These are phyloP conservation scores for Hypercompe scribonia DNA, from an alignment of 2,888 invertebrate species.

Conservation along the genomic window DNA sequence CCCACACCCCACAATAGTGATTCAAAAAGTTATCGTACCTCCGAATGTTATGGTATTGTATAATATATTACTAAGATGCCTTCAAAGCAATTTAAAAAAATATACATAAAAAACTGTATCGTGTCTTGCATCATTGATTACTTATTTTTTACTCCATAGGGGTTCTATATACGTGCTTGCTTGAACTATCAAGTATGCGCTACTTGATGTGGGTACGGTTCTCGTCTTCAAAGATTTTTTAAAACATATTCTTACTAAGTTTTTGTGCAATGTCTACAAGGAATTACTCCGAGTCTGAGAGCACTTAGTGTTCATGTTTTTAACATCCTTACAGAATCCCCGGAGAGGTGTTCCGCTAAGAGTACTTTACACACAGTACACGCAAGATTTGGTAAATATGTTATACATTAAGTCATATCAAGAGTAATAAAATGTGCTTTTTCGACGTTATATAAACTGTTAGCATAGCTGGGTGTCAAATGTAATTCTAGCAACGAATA, in stretches of 20 bases:
- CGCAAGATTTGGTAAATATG: neutral
- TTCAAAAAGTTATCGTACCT: constrained; percentile 17
- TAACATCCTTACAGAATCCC: neutral
- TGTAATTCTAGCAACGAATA: constrained; percentile 36
- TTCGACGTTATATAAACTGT: constrained; percentile 20
- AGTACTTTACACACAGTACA: neutral
- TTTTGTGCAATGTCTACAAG: neutral
- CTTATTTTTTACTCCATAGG: constrained; percentile 25
- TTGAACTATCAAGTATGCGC: neutral
- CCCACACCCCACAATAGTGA: constrained; percentile 26
- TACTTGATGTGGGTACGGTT: neutral
- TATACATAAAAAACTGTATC: constrained; percentile 37
- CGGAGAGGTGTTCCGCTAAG: neutral
- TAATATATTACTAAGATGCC: constrained; percentile 29
- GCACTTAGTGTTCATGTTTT: neutral
- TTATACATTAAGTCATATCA: constrained; percentile 25
- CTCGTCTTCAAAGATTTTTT: constrained; percentile 26
- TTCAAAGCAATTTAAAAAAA: constrained; percentile 39
- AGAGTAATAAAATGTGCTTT: constrained; percentile 31
- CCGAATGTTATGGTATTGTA: constrained; percentile 16
- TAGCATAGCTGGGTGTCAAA: constrained; percentile 29
- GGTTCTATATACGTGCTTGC: neutral
- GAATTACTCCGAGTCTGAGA: neutral
- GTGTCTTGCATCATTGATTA: constrained; percentile 32
- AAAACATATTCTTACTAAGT: neutral